These are phyloP conservation scores for Heliocidaris erythrogramma DNA, from an alignment of 35 echinoderm and acorn worm species.

Conservation along the genomic window DNA sequence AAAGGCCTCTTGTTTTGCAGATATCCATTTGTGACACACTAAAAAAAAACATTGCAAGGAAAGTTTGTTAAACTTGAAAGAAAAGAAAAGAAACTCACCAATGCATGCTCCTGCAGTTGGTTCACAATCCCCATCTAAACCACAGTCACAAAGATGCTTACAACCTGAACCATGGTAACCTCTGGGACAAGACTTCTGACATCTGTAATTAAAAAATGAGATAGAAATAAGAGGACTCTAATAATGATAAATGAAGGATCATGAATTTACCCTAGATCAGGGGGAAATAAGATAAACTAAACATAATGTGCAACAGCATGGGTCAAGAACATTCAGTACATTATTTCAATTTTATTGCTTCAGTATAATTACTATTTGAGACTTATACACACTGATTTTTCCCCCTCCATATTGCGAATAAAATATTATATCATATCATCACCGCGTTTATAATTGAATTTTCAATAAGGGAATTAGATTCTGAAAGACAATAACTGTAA, in stretches of 20 bases:
- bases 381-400: too few species aligned
- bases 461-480: too few species aligned
- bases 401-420: too few species aligned
- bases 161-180: conserved; percentile 75
- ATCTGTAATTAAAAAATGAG: conserved; percentile 23
- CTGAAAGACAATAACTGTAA: too few species aligned
- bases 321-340: too few species aligned
- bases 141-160: conserved; percentile 63
- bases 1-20: background rate
- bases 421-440: too few species aligned
- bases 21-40: background rate
- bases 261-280: too few species aligned
- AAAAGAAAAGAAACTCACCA: background rate
- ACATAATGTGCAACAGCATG: too few species aligned
- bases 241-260: background rate
- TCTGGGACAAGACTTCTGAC: conserved; percentile 56
- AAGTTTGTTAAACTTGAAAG: background rate
- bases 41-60: background rate
- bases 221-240: background rate
- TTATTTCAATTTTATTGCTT: too few species aligned
- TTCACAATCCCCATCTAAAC: background rate
- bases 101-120: background rate
- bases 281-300: too few species aligned
- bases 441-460: too few species aligned
- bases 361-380: too few species aligned